phyloP scores from a whole-genome alignment of 1,140 invertebrate species.

The Copidosoma floridanum region DNA sequence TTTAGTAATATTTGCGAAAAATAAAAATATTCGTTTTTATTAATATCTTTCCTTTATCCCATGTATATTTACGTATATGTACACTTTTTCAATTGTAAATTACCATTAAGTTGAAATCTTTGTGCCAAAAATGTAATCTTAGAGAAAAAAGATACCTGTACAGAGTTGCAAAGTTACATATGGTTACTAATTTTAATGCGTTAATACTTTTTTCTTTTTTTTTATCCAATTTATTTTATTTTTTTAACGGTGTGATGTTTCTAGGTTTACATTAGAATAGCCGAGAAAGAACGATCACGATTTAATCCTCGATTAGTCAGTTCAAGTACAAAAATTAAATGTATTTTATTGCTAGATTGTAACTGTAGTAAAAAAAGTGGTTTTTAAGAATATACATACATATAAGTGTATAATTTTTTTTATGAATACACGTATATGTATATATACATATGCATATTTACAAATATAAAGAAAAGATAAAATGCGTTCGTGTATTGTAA shows the following conservation, averaged over 20 bases:
- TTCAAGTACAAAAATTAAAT: constrained; percentile 59
- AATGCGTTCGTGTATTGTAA: too few relatives aligned
- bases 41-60: constrained; percentile 7
- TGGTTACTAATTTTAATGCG: constrained; percentile 20
- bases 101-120: constrained; percentile 17
- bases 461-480: too few relatives aligned
- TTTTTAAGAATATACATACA: too few relatives aligned
- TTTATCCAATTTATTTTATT: constrained; percentile 21
- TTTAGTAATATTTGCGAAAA: constrained; percentile 15
- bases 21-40: constrained; percentile 23
- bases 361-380: too few relatives aligned
- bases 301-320: constrained; percentile 56
- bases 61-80: constrained; percentile 11
- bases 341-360: constrained; percentile 51
- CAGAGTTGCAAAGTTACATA: constrained; percentile 8
- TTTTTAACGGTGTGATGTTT: constrained; percentile 27
- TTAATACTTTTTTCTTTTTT: constrained; percentile 11
- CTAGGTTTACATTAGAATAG: constrained; percentile 26
- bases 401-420: too few relatives aligned
- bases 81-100: constrained; percentile 3
- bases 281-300: constrained; percentile 34
- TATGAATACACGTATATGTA: too few relatives aligned
- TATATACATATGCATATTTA: too few relatives aligned
- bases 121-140: constrained; percentile 28
- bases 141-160: constrained; percentile 15